Base-by-base conservation (phyloP, 1,140 invertebrate genomes). In the Magallana ariakensis region DNA sequence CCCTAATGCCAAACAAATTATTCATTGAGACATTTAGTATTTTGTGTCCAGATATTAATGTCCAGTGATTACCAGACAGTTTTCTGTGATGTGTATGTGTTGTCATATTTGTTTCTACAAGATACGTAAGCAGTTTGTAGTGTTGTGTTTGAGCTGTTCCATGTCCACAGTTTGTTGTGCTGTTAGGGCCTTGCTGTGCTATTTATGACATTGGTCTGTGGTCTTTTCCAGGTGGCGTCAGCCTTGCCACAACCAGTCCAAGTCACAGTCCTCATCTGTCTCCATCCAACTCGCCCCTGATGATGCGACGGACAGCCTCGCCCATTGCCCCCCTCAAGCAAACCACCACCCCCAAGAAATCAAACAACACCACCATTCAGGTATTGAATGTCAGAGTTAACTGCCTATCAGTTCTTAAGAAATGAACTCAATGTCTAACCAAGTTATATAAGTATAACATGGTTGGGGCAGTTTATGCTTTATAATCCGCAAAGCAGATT, bases 191-290 rank as follows among this genome's bases (percentile, higher is more conserved):
- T n/a, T n/a, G n/a, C n/a, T n/a, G n/a, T n/a, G n/a, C n/a, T n/a
- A n/a, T n/a, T n/a, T n/a, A n/a, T n/a, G n/a, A n/a, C 33, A 46
- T 46, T 46, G 33, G 33, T 46, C n/a, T 53, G 5, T 82, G 80
- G 6, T 75, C 22, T 82, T 0, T 82, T 82, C 10, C 16, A 82
- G 80, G 80, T 82, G 80, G 80, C 10, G 54, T 82, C 9, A 82
- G 15, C 54, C 19, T 75, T 83, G 89, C 91, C 56, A 87, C 85
- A 75, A 90, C 90, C 15, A 93, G 92, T 90, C 93, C 93, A 1
- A 92, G 88, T 80, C 91, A 92, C 54, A 93, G 93, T 82, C 93
- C 93, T 19, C 88, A 92, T 55, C 91, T 93, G 80, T 93, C 93
- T 60, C 93, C 93, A 2, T 88, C 86, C 16, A 90, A 90, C 56